phyloP scores from a whole-genome alignment of 2,888 invertebrate species.

The Tetragonula carbonaria region DNA sequence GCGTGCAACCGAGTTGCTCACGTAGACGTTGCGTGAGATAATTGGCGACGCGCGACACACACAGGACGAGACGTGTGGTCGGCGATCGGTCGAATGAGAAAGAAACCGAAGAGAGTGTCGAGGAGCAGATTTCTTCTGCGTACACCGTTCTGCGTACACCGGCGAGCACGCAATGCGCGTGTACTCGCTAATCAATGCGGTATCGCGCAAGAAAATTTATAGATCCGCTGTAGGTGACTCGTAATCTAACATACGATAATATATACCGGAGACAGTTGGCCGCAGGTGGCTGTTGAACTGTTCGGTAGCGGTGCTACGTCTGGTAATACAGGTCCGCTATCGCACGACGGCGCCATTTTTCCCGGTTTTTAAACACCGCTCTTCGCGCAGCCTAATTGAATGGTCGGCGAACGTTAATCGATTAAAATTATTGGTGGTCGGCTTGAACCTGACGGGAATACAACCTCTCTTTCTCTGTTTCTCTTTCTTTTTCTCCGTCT shows the following conservation, averaged over 20 bases:
- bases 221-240: conserved; percentile 64
- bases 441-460: not conserved
- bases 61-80: conserved; percentile 13
- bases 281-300: conserved; percentile 57
- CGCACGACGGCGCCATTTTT: conserved; percentile 40
- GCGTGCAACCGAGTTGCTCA: not conserved
- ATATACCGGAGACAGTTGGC: conserved; percentile 53
- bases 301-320: conserved; percentile 49
- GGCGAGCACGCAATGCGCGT: conserved; percentile 46
- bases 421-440: conserved; percentile 47
- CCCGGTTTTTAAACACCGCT: conserved; percentile 30
- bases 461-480: not conserved
- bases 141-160: not conserved
- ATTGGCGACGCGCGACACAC: conserved; percentile 28
- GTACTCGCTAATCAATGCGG: conserved; percentile 54
- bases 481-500: not conserved
- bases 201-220: conserved; percentile 60
- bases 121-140: conserved; percentile 41
- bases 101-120: not conserved
- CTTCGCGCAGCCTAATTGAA: conserved; percentile 51
- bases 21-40: conserved; percentile 54
- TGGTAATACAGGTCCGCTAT: conserved; percentile 61
- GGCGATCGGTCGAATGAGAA: not conserved
- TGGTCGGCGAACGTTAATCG: conserved; percentile 59
- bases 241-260: conserved; percentile 64